Evolutionary conservation across 92 coral and sea anemone species (phyloP).

Genomic region (Paramuricea clavata): DNA sequence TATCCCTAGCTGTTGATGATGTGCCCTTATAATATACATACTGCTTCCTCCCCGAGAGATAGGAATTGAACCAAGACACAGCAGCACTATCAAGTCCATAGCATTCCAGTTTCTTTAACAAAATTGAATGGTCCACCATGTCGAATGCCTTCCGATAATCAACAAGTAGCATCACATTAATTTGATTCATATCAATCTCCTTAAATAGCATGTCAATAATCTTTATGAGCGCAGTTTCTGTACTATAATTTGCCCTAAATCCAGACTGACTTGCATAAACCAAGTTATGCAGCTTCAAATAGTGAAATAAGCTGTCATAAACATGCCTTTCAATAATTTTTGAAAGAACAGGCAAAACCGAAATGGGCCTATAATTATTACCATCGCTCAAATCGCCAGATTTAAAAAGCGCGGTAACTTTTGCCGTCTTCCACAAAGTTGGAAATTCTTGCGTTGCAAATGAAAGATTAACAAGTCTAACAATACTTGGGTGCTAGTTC

Average conservation of each 20-base stretch:
- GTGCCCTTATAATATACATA: neutral
- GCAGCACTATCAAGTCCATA: neutral
- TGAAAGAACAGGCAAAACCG: neutral
- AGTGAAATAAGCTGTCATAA: neutral
- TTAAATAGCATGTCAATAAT: neutral
- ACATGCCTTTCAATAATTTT: slow-evolving; percentile 17
- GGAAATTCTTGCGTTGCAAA: neutral
- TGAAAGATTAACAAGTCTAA: neutral
- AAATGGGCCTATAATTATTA: neutral
- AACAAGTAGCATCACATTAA: neutral
- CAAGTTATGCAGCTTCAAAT: neutral
- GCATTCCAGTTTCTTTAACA: neutral
- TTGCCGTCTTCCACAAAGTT: neutral
- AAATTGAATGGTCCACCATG: neutral
- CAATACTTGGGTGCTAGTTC: neutral
- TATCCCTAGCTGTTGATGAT: no score
- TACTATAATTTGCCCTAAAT: neutral
- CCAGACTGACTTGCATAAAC: neutral
- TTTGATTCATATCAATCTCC: neutral
- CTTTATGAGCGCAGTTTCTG: neutral
- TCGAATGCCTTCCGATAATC: neutral
- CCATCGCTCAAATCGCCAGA: neutral
- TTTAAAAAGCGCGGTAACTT: neutral
- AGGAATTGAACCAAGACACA: neutral
- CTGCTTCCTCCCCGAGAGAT: neutral